A percentile compares a stretch with the other conserved stretches of the same genome.
Conservation (phyloP, 2,888 invertebrate species). For the Tetramorium bicarinatum region DNA sequence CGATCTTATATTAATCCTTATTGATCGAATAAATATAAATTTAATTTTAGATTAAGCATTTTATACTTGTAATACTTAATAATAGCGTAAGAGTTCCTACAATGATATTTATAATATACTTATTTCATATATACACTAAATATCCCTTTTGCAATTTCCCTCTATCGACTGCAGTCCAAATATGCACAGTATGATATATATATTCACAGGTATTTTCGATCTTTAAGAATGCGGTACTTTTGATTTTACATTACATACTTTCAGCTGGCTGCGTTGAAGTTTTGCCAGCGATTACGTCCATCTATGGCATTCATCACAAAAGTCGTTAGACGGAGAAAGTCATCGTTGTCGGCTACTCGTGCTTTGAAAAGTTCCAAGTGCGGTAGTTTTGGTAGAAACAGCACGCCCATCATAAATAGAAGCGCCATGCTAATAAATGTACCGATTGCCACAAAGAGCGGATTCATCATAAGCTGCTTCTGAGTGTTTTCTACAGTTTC, state of each 20-base stretch:
- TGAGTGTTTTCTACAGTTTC: constrained; percentile 70
- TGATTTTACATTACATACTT: background rate
- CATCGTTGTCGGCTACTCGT: constrained; percentile 73
- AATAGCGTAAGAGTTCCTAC: background rate
- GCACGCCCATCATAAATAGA: constrained; percentile 87
- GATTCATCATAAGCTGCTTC: constrained; percentile 87
- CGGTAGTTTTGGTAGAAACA: constrained; percentile 87
- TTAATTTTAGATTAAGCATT: background rate
- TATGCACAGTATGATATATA: background rate
- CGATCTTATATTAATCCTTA: constrained; percentile 32
- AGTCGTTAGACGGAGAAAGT: constrained; percentile 75
- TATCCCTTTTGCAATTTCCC: background rate
- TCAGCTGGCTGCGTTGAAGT: constrained; percentile 31
- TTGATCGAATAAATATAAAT: background rate
- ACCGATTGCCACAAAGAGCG: constrained; percentile 88
- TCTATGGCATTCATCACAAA: constrained; percentile 78
- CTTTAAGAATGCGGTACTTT: background rate
- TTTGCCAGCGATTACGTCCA: constrained; percentile 55
- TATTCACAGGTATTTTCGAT: constrained; percentile 6
- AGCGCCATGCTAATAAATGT: constrained; percentile 88
- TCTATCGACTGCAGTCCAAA: background rate
- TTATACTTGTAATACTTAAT: background rate
- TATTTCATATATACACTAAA: constrained; percentile 16
- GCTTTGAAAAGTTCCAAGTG: constrained; percentile 69
- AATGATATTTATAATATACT: constrained; percentile 8